Base-by-base conservation (phyloP, 1,140 invertebrate genomes). In the Trichonephila clavipes region DNA sequence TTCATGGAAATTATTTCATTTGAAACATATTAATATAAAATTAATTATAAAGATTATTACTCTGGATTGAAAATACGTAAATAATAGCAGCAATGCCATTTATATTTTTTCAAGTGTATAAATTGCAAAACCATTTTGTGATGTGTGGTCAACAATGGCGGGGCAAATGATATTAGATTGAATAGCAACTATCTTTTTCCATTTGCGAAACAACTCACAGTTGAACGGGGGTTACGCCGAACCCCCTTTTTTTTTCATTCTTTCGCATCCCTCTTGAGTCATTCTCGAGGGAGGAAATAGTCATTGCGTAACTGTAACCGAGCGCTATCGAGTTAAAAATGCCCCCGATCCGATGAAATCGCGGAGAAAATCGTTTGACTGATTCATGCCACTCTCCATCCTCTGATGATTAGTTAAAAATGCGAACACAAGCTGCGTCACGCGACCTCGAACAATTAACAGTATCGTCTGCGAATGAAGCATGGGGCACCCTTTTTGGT, bases 251-350 rank as follows among this genome's bases (percentile, higher is more conserved):
- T 88, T 62, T 88, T 72, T 58, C 69, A 90, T 90, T 81, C 72
- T 24, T 51, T 90, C 58, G 88, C 58, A 90, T 90, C 88, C 88
- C 88, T 90, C 69, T 82, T 90, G 88, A 90, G 21, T 90, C 88
- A 90, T n/a, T 66, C 69, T 24, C 8, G 7, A 40, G 40, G 66
- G 34, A 18, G 28, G 64, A 40, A 40, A 21, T 16, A 34, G 28
- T 12, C n/a, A 51, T 4, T 61, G 88, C n/a, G 58, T 69, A 88
- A 88, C n/a, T 69, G 88, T 24, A 34, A 59, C 34, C 24, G 69
- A 59, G 40, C n/a, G n/a, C 58, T 58, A 90, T 90, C 51, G 58
- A 44, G 28, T 66, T 77, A 34, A 59, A 51, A 69, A 72, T 28
- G n/a, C 40, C 21, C 40, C 51, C 40, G 24, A 72, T 21, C 44